A percentile compares a stretch with the other conserved stretches of the same genome.
phyloP scores from a whole-genome alignment of 2,888 invertebrate species.

The Dasypogon diadema region DNA sequence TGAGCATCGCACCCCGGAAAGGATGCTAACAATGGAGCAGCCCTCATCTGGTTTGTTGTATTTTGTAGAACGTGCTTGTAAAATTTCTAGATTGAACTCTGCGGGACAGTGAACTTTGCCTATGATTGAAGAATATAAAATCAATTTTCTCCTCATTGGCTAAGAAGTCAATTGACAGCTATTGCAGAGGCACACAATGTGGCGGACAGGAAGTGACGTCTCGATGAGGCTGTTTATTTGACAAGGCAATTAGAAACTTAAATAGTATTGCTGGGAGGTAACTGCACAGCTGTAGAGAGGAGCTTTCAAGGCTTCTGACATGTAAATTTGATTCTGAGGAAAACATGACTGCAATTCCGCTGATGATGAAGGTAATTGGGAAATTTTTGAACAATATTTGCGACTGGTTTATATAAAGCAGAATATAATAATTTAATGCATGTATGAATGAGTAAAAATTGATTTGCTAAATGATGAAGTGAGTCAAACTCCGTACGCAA shows the following conservation, averaged over 20 bases:
- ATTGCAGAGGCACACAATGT: conserved; percentile 31
- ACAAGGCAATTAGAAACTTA: conserved; percentile 39
- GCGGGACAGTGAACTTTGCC: conserved; percentile 41
- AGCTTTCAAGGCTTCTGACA: too few species aligned
- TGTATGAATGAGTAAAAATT: too few species aligned
- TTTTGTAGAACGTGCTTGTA: conserved; percentile 39
- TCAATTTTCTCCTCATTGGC: conserved; percentile 43
- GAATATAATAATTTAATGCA: too few species aligned
- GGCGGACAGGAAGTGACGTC: not conserved
- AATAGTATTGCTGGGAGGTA: too few species aligned
- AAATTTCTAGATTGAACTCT: conserved; percentile 11
- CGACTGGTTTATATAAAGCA: too few species aligned
- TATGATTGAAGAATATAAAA: conserved; percentile 38
- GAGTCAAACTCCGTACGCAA: too few species aligned
- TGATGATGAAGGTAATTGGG: too few species aligned
- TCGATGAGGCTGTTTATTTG: conserved; percentile 30
- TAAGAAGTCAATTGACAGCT: conserved; percentile 48
- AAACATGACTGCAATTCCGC: too few species aligned
- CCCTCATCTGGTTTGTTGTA: conserved; percentile 46
- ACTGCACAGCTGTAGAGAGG: too few species aligned
- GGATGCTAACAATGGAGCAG: conserved; percentile 45
- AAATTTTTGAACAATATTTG: too few species aligned
- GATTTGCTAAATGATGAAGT: too few species aligned
- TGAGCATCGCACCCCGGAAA: conserved; percentile 39
- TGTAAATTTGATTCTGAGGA: too few species aligned